Evolutionary conservation across 2,113 vertebrate genomes (phyloP).

Genomic region (Parotia lawesii): DNA sequence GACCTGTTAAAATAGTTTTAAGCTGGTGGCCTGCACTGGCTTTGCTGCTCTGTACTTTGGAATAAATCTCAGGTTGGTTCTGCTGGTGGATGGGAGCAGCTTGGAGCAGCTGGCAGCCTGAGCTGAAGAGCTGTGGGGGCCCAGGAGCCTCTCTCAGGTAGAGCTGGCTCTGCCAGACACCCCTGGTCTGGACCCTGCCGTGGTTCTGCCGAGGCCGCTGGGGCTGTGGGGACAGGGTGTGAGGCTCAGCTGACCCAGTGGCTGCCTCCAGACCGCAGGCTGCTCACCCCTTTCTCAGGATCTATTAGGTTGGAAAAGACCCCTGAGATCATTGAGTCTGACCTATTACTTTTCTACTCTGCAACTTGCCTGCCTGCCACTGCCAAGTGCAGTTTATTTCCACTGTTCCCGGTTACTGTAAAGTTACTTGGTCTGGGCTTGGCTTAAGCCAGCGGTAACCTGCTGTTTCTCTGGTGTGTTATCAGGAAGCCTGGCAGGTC

Average conservation of each 20-base stretch:
- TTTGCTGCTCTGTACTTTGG: not conserved
- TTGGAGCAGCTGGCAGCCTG: not conserved
- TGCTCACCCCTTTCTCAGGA: not conserved
- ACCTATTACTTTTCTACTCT: not conserved
- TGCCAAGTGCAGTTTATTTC: not conserved
- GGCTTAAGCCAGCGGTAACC: accelerated
- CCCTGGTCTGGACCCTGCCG: not conserved
- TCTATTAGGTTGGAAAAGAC: not conserved
- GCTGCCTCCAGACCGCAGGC: not conserved
- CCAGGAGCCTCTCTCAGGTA: not conserved
- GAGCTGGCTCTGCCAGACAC: not conserved
- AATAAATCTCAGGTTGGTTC: not conserved
- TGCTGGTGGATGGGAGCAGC: not conserved
- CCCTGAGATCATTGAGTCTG: not conserved
- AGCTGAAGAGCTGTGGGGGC: not conserved
- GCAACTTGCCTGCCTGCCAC: not conserved
- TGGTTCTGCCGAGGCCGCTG: not conserved
- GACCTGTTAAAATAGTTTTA: not conserved
- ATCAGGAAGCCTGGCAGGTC: accelerated
- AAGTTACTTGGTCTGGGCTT: too few relatives aligned
- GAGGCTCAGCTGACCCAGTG: not conserved
- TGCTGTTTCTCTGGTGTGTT: not conserved
- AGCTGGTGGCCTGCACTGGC: not conserved
- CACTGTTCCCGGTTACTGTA: not conserved
- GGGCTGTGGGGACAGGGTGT: not conserved